Evolutionary conservation across 2,113 vertebrate species (phyloP), one percentile per base, ranked within the genome.

Genomic region (Zeus faber): DNA sequence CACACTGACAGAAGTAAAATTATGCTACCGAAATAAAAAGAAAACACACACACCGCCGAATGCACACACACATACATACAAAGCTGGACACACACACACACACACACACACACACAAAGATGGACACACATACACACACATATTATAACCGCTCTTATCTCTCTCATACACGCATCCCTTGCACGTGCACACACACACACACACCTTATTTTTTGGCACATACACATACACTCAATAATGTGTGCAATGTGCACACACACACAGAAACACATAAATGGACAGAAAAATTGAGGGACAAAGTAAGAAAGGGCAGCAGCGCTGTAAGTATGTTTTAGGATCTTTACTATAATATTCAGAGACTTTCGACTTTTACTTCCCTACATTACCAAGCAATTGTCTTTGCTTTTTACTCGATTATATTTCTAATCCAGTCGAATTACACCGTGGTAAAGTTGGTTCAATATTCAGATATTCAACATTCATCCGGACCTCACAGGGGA

Each of bases 111-210:
- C 59, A 11, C 21, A 1, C 10, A 0, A 16, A 14, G 13, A 35
- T 35, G 9, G 9, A 1, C 21, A 45, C 43, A 45, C 20, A 22
- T 9, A 14, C 7, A 46, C 44, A 46, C 43, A 13, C 13, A 22
- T 4, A 3, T 37, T 49, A n/a, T n/a, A n/a, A n/a, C 1, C 20
- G n/a, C 11, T 33, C 50, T 77, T 77, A 76, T 80, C 77, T 63
- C 45, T 16, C 10, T 40, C 29, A 54, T 49, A 55, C 77, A 81
- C 8, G 2, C 67, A 54, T 76, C 55, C 55, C 29, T 67, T 37
- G 58, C 48, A 49, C 41, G 50, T 49, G 46, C 22, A 33, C 10
- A 14, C 4, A 31, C n/a, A 40, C 9, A 2, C 33, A 59, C 6
- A 22, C 4, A 3, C 17, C 22, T 10, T 41, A 16, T 31, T 13